phyloP scores from a whole-genome alignment of 2,113 vertebrate genomes.

The Callospermophilus lateralis region DNA sequence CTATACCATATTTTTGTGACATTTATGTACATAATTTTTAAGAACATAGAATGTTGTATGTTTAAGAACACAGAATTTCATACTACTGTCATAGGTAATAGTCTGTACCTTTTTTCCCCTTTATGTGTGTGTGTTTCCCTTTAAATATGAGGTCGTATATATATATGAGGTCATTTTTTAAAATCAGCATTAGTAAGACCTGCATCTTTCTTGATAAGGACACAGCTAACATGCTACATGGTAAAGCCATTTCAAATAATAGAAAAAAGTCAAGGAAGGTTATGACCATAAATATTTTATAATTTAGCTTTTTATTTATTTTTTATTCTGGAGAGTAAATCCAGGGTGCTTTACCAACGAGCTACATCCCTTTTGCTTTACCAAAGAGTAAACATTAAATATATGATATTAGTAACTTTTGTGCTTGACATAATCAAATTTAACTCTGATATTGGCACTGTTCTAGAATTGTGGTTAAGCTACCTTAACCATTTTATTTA shows the following conservation, averaged over 20 bases:
- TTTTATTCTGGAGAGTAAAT: too few species aligned
- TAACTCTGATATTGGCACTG: too few species aligned
- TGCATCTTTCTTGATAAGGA: neutral
- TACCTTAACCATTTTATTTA: too few species aligned
- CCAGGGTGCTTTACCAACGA: too few species aligned
- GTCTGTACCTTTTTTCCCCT: neutral
- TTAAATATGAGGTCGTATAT: neutral
- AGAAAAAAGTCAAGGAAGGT: slow-evolving; percentile 6
- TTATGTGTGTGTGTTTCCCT: neutral
- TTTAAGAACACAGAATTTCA: neutral
- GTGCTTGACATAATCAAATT: too few species aligned
- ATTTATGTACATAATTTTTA: neutral
- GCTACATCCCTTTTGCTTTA: too few species aligned
- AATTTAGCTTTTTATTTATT: neutral
- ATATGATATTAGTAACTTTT: too few species aligned
- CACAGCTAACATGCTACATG: neutral
- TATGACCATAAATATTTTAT: neutral
- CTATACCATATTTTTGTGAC: neutral
- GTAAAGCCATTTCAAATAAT: slow-evolving; percentile 47
- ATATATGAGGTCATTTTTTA: neutral
- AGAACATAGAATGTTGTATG: neutral
- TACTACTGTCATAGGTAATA: neutral
- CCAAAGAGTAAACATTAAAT: too few species aligned
- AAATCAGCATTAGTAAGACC: neutral
- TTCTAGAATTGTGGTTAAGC: too few species aligned